Percentiles rank a stretch among this genome's conserved stretches.
Evolutionary conservation across 37 sponge, comb jelly and placozoan genomes (phyloP).

Genomic region (Trichoplax adhaerens): DNA sequence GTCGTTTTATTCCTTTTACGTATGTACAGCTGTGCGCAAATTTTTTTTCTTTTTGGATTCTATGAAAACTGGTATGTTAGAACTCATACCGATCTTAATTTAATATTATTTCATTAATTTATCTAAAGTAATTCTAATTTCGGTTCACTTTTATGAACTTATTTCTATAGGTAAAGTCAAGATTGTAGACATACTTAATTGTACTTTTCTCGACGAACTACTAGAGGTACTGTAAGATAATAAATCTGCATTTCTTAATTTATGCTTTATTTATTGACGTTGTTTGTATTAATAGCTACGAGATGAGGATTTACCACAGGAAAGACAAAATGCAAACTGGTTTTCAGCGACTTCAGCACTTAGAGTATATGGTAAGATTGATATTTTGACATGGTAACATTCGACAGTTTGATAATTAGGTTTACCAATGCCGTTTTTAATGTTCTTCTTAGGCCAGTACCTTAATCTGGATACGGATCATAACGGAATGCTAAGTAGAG

Average conservation of each 20-base stretch:
- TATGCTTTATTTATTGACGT: conserved; percentile 73
- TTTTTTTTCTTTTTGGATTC: conserved; percentile 99
- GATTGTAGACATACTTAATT: conserved; percentile 82
- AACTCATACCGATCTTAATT: not conserved
- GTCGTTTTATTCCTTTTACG: conserved; percentile 93
- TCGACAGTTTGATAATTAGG: too few species aligned
- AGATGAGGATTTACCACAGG: conserved; percentile 77
- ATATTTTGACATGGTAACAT: not conserved
- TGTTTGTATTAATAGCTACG: conserved; percentile 34
- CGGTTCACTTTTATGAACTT: not conserved
- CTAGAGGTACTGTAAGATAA: conserved; percentile 42
- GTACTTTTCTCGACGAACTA: conserved; percentile 88
- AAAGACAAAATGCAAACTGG: conserved; percentile 78
- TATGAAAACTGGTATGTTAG: conserved; percentile 50
- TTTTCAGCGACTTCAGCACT: conserved; percentile 92
- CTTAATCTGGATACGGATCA: conserved; percentile 83
- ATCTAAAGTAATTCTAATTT: not conserved
- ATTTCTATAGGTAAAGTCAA: conserved; percentile 43
- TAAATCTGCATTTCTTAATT: conserved; percentile 26
- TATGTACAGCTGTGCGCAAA: conserved; percentile 95
- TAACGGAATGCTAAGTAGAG: conserved; percentile 90
- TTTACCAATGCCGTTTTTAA: too few species aligned
- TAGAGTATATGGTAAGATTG: conserved; percentile 58
- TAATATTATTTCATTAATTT: not conserved
- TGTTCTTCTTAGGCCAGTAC: conserved; percentile 51